Evolutionary conservation across 2,113 vertebrate species (phyloP), one percentile per base, ranked within the genome.

Genomic region (Sisor rabdophorus): DNA sequence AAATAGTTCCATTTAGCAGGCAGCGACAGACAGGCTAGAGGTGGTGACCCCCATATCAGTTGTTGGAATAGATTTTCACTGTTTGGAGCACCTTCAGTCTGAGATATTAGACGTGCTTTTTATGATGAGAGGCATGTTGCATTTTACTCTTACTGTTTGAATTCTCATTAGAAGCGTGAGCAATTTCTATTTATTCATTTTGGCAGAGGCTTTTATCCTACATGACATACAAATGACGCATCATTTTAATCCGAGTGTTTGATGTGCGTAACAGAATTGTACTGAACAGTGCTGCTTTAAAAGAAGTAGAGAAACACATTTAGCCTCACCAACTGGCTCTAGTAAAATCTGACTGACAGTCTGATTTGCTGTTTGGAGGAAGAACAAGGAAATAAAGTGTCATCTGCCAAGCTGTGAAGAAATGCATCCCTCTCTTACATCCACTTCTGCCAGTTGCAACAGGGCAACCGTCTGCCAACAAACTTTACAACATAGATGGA

Each of bases 61-160:
- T 69, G 20, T 59, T 28, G 44, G 61, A 53, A 16, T 19, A 30
- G 24, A 81, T 75, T 81, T 80, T 77, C 64, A 81, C 75, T 59
- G 58, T 80, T 79, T 71, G 30, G 11, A 76, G 81, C 48, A 61
- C 68, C 59, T 74, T 40, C 9, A 36, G 47, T 17, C 40, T 47
- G 80, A 71, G 78, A 73, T 30, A 71, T n/a, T 22, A 15, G 56
- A 47, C 17, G 28, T 50, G 28, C 13, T 59, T 2, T 50, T 36
- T 72, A 81, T 86, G 79, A 87, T 85, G 81, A 89, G 0, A 80
- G 77, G 76, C 87, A 88, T 73, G 61, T 87, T 82, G 85, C 70
- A 87, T 83, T 84, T 84, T 83, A 44, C 73, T 79, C 82, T 73
- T 13, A n/a, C 47, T 15, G 70, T 10, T 75, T 79, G 24, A 56